These are phyloP conservation scores for Amitus sp. DNA, from an alignment of 2,888 invertebrate species.

Conservation along the genomic window DNA sequence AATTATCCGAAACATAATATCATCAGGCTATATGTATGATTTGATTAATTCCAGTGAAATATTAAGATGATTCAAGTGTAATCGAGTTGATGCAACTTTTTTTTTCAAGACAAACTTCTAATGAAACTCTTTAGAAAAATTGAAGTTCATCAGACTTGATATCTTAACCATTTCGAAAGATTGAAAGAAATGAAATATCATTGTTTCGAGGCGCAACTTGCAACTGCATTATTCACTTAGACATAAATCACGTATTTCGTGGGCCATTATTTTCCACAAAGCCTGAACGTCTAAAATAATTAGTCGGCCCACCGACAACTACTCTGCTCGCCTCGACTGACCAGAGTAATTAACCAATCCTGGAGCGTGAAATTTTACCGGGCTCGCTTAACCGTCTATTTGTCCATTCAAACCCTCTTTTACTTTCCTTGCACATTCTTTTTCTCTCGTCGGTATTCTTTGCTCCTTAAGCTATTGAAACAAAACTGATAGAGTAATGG, in stretches of 20 bases:
- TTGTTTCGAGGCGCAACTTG: slow-evolving; percentile 17
- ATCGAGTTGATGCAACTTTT: too few species aligned
- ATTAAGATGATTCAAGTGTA: too few species aligned
- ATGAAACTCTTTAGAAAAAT: too few species aligned
- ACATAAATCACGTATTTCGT: slow-evolving; percentile 36
- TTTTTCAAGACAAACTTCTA: too few species aligned
- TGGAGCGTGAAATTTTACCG: slow-evolving; percentile 17
- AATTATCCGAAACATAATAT: too few species aligned
- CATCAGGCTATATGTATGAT: too few species aligned
- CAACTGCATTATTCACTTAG: slow-evolving; percentile 22
- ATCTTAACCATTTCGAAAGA: too few species aligned
- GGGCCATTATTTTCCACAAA: slow-evolving; percentile 34
- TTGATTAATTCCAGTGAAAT: too few species aligned
- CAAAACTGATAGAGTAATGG: too few species aligned
- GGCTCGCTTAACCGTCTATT: slow-evolving; percentile 21
- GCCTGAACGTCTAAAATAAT: slow-evolving; percentile 36
- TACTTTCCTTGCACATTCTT: slow-evolving; percentile 1
- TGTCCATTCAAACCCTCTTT: slow-evolving; percentile 16
- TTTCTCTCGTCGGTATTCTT: too few species aligned
- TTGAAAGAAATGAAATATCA: slow-evolving; percentile 23
- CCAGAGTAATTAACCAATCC: slow-evolving; percentile 29
- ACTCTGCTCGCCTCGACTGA: slow-evolving; percentile 23
- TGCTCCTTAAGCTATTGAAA: too few species aligned
- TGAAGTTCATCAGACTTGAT: too few species aligned
- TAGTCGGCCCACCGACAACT: slow-evolving; percentile 33